A percentile compares a stretch with the other conserved stretches of the same genome.
Evolutionary conservation across 2,888 invertebrate genomes (phyloP).

Genomic region (Harpalus rubripes): DNA sequence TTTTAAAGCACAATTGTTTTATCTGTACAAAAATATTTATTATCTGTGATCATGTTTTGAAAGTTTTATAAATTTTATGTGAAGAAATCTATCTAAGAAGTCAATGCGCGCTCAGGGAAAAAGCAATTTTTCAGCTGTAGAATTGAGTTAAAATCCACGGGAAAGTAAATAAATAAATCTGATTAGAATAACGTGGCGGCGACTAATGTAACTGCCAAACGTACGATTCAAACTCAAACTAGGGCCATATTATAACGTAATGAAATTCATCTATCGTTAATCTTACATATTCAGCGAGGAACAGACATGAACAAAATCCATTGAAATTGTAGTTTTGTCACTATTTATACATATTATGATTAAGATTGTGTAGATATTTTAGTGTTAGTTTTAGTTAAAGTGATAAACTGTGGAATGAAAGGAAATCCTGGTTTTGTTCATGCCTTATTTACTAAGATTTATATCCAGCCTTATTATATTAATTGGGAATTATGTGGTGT

Average conservation of each 20-base stretch:
- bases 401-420: slow-evolving; percentile 56
- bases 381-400: slow-evolving; percentile 52
- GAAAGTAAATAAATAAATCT: slow-evolving; percentile 51
- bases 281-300: slow-evolving; percentile 60
- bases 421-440: slow-evolving; percentile 60
- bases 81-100: slow-evolving; percentile 35
- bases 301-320: slow-evolving; percentile 65
- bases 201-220: slow-evolving; percentile 59
- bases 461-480: slow-evolving; percentile 62
- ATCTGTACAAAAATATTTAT: slow-evolving; percentile 53
- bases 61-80: slow-evolving; percentile 33
- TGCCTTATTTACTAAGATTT: slow-evolving; percentile 58
- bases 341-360: slow-evolving; percentile 58
- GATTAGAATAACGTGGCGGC: slow-evolving; percentile 27
- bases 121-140: slow-evolving; percentile 35
- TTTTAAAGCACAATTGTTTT: slow-evolving; percentile 45
- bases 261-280: slow-evolving; percentile 70
- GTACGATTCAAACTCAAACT: slow-evolving; percentile 40
- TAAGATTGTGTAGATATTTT: slow-evolving; percentile 58
- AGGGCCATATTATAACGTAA: slow-evolving; percentile 59
- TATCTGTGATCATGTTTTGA: slow-evolving; percentile 53
- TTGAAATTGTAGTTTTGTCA: slow-evolving; percentile 56
- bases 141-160: slow-evolving; percentile 28
- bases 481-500: slow-evolving; percentile 51
- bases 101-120: slow-evolving; percentile 52